Evolutionary conservation across 1,140 invertebrate genomes (phyloP).

Genomic region (Limonius californicus): DNA sequence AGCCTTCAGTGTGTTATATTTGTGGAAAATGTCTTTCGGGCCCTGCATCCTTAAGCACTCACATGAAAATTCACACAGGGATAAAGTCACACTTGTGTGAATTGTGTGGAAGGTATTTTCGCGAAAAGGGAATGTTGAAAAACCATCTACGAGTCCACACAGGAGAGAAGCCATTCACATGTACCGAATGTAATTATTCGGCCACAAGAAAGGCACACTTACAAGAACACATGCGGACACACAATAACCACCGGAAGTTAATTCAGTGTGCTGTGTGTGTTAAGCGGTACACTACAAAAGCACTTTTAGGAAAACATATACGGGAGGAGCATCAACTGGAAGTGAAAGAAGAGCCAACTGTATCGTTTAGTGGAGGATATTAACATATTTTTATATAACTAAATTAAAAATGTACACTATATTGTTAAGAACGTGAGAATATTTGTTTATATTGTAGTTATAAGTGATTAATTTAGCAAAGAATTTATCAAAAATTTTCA

Average conservation of each 20-base stretch:
- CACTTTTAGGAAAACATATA: not conserved
- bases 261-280: not conserved
- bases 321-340: not conserved
- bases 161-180: not conserved
- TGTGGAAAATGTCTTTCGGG: not conserved
- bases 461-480: no score
- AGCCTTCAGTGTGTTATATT: not conserved
- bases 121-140: not conserved
- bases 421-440: no score
- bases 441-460: no score
- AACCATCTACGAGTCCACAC: not conserved
- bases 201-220: constrained; percentile 3
- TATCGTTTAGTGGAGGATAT: no score
- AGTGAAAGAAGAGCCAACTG: no score
- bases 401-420: no score
- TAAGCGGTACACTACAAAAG: not conserved
- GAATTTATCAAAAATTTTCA: no score
- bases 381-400: no score
- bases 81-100: not conserved
- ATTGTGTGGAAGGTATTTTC: not conserved
- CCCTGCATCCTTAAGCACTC: not conserved
- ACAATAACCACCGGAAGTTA: not conserved
- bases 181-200: not conserved
- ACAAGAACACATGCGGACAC: not conserved
- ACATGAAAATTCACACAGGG: not conserved